Evolutionary conservation across 2,888 invertebrate species (phyloP), one percentile per base, ranked within the genome.

Genomic region (Euphydryas editha): DNA sequence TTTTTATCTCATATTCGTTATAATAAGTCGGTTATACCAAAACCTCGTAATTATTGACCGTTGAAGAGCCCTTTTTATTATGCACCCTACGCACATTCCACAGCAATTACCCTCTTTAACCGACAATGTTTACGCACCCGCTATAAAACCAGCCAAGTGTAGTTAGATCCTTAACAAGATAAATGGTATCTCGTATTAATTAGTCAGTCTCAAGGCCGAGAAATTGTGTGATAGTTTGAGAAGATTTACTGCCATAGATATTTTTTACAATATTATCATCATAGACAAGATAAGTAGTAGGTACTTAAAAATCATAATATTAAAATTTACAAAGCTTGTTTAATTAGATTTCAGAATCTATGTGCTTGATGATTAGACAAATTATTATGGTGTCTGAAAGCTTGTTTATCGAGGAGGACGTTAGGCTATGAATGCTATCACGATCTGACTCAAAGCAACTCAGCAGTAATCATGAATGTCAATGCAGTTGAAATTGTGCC

Each of bases 31-130:
- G 66, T 62, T 66, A 65, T 57, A 55, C 39, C 44, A 54, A 68
- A 47, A 24, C 13, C n/a, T 10, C 55, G 61, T 30, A 67, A 67
- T 59, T 64, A 65, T 17, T 36, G 59, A 59, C 69, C 55, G 67
- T 65, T 62, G 17, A 10, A 47, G 47, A 46, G 42, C 63, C n/a
- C 67, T 59, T 62, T 59, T 67, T 37, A 67, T 17, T 57, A 57
- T 70, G 59, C 69, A 64, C 69, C 67, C 67, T 67, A 66, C 69
- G 62, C 66, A 67, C 63, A 63, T 59, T 57, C 65, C 61, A 17
- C 10, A 15, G 15, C 39, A 36, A 58, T 57, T 44, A 36, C 54
- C 51, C 44, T 49, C 44, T 54, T 46, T 21, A 30, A 30, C 63
- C 49, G 59, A 59, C 47, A 63, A 49, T 63, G 58, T 66, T 51